phyloP scores from a whole-genome alignment of 2,113 vertebrate genomes.

The Poeciliopsis retropinna region DNA sequence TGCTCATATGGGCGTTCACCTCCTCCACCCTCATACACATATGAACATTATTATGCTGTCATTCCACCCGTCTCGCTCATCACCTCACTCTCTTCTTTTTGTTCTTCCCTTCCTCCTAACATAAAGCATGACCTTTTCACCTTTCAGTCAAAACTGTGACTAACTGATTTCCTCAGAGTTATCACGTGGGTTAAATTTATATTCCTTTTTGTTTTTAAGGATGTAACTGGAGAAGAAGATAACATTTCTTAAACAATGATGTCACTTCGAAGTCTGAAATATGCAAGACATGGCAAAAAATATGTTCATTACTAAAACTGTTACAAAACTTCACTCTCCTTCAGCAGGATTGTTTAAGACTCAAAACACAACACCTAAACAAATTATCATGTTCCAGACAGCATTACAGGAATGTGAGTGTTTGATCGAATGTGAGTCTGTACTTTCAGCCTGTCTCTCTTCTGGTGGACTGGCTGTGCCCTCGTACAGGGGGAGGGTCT shows the following conservation, averaged over 20 bases:
- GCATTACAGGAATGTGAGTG: constrained; percentile 33
- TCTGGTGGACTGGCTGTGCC: constrained; percentile 39
- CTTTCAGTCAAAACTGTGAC: constrained; percentile 9
- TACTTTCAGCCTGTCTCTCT: constrained; percentile 59
- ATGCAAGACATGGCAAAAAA: constrained; percentile 1
- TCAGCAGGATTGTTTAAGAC: constrained; percentile 12
- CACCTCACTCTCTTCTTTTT: constrained; percentile 30
- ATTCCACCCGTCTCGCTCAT: constrained; percentile 7
- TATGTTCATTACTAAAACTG: neutral
- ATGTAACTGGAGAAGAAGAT: neutral
- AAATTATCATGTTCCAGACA: constrained; percentile 9
- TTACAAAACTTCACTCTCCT: neutral
- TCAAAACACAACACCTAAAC: constrained; percentile 40
- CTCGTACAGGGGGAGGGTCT: constrained; percentile 46
- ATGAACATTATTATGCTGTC: constrained; percentile 26
- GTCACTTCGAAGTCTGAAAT: constrained; percentile 39
- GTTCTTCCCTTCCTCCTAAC: constrained; percentile 6
- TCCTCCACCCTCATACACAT: neutral
- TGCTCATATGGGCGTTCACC: neutral
- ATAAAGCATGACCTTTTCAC: constrained; percentile 20
- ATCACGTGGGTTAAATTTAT: neutral
- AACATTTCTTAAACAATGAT: constrained; percentile 27
- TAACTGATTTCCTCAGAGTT: neutral
- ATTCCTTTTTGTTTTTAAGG: neutral
- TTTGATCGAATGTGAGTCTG: constrained; percentile 52